phyloP scores from a whole-genome alignment of 2,888 invertebrate species.

The Seira musarum region DNA sequence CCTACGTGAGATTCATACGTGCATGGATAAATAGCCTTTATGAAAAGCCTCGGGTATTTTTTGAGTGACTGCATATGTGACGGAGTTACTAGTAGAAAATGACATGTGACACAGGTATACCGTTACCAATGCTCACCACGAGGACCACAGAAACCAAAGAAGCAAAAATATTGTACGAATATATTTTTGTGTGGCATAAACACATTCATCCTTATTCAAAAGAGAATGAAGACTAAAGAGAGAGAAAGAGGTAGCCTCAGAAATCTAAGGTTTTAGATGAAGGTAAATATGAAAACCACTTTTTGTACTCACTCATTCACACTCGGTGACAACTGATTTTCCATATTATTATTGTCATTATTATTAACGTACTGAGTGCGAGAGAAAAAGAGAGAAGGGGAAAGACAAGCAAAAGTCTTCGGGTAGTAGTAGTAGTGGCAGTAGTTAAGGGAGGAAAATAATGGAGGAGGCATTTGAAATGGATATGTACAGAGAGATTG shows the following conservation, averaged over 20 bases:
- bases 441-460: too few species aligned
- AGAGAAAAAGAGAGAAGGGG: conserved; percentile 13
- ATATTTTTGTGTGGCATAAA: background rate
- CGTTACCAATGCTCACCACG: background rate
- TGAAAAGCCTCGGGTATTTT: too few species aligned
- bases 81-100: conserved; percentile 15
- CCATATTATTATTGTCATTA: background rate
- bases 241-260: background rate
- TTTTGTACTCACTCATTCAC: conserved; percentile 1
- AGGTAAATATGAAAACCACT: conserved; percentile 11
- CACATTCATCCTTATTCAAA: background rate
- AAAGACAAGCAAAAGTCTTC: too few species aligned
- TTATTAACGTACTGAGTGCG: background rate
- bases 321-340: background rate
- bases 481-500: too few species aligned
- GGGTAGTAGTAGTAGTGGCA: too few species aligned
- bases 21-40: too few species aligned
- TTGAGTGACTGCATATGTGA: conserved; percentile 17
- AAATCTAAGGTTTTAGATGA: too few species aligned
- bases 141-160: too few species aligned
- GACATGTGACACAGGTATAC: conserved; percentile 39
- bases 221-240: background rate
- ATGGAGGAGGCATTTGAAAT: too few species aligned
- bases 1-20: too few species aligned
- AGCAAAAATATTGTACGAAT: background rate